Evolutionary conservation across 2,888 invertebrate genomes (phyloP), one percentile per base, ranked within the genome.

Genomic region (Leucania comma): DNA sequence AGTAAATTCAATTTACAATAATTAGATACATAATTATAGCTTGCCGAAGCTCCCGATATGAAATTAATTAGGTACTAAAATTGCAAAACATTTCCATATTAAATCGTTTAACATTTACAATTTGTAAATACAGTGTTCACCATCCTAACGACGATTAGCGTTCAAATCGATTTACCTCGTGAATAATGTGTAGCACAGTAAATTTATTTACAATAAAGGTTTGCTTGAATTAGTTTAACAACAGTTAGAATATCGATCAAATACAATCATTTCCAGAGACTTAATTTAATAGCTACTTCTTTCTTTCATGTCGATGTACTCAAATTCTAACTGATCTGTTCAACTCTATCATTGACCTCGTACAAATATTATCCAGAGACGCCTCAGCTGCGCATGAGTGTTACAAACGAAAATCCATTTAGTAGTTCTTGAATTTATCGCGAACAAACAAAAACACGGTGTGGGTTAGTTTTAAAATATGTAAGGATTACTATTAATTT

Each of bases 181-280:
- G 17, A 17, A 42, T 42, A 42, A 42, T 20, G 14, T 29, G 12
- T 59, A 60, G 24, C 46, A n/a, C n/a, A n/a, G n/a, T 46, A 22
- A 26, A 32, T 29, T 63, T 66, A 38, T 62, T 67, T 38, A 8
- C 14, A 67, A 38, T 63, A 38, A 61, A 66, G 17, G 26, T 29
- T 67, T 38, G 9, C 17, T 57, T 26, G 17, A n/a, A 26, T 48
- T 38, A 29, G 26, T 20, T 38, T 29, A 67, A 42, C 22, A 22
- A 26, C 10, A 24, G 24, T 29, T 9, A n/a, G 9, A 32, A 12
- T 38, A 35, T 38, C 0, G 10, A 54, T 5, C 2, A n/a, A 32
- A 29, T 56, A 38, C 3, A 38, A 75, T 38, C 4, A 56, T 56
- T n/a, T 24, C 38, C 29, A 38, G n/a, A 62, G n/a, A 26, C 6